Evolutionary conservation across 2,113 vertebrate genomes (phyloP).

Genomic region (Phylloscopus trochiloides): DNA sequence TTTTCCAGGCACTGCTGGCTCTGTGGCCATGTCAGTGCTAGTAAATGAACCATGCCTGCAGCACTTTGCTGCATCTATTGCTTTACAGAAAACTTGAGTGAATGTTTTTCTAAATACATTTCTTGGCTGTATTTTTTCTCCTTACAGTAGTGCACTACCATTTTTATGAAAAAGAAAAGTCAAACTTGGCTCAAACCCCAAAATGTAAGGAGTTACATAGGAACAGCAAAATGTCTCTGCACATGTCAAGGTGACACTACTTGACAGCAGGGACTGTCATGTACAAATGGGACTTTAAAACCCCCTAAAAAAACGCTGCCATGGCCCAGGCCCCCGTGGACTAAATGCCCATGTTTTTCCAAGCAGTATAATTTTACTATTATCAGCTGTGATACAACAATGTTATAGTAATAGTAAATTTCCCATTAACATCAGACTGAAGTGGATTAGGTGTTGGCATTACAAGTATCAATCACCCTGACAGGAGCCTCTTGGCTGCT

Average conservation of each 20-base stretch:
- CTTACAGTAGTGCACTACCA: not conserved
- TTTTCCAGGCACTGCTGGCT: not conserved
- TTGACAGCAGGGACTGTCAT: not conserved
- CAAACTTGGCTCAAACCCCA: not conserved
- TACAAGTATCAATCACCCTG: rapidly evolving
- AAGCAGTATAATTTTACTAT: not conserved
- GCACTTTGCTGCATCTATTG: not conserved
- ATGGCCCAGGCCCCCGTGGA: not conserved
- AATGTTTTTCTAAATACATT: not conserved
- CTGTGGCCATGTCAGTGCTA: not conserved
- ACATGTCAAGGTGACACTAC: not conserved
- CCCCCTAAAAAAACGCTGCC: not conserved
- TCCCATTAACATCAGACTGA: not conserved
- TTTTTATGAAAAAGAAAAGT: not conserved
- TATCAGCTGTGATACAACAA: not conserved
- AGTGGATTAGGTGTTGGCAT: not conserved
- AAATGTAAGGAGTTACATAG: not conserved
- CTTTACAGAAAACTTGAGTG: not conserved
- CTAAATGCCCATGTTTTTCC: rapidly evolving
- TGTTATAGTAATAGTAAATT: not conserved
- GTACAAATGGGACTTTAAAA: not conserved
- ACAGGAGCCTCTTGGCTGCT: rapidly evolving
- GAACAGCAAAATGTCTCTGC: not conserved
- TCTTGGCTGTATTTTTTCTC: not conserved
- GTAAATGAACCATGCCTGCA: not conserved